Evolutionary conservation across 2,797 vertebrate genomes (phyloP).

Genomic region (Silurus aristotelis): DNA sequence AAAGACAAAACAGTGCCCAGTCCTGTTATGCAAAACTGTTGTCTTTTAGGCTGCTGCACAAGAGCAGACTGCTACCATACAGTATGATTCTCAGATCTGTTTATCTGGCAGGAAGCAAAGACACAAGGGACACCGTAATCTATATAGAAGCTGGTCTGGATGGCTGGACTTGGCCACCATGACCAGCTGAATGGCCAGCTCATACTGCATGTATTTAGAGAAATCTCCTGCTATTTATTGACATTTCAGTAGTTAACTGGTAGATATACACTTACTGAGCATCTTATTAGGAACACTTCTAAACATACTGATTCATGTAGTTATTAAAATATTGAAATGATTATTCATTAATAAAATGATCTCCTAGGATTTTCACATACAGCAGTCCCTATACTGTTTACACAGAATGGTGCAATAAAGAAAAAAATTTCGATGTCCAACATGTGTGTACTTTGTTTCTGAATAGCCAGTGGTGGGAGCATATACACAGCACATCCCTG

Average conservation of each 20-base stretch:
- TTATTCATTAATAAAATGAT: too few relatives aligned
- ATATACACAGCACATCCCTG: neutral
- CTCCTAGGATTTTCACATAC: too few relatives aligned
- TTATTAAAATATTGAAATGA: too few relatives aligned
- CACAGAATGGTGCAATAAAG: too few relatives aligned
- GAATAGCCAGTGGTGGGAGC: neutral
- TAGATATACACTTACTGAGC: neutral
- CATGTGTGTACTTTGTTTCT: neutral
- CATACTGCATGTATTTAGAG: neutral
- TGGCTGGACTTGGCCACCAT: neutral
- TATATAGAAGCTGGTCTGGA: neutral
- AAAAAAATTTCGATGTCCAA: neutral
- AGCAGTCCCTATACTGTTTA: too few relatives aligned
- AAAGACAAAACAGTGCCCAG: too few relatives aligned
- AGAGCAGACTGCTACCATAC: neutral
- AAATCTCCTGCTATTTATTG: neutral
- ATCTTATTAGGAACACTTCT: neutral
- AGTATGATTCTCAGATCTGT: neutral
- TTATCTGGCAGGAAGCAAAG: neutral
- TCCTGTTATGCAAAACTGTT: too few relatives aligned
- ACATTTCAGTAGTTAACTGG: too few relatives aligned
- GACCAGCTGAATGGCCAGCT: neutral
- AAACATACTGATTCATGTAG: neutral
- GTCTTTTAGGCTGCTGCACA: too few relatives aligned
- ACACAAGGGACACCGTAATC: neutral